phyloP scores from a whole-genome alignment of 1,140 invertebrate genomes.

The Dryas iulia region DNA sequence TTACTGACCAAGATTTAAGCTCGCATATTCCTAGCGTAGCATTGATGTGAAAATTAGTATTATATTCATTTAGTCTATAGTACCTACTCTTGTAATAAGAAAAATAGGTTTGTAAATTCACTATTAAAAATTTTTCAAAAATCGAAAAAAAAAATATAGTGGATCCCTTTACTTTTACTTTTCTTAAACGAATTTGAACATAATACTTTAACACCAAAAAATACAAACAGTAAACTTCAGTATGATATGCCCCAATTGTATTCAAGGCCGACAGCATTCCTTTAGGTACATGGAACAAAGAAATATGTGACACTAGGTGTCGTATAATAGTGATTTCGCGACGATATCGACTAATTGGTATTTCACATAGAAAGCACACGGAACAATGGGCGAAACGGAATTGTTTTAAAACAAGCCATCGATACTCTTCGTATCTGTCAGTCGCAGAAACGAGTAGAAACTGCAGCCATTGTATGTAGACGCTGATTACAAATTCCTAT shows the following conservation, averaged over 20 bases:
- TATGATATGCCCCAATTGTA: not conserved
- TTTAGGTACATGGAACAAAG: not conserved
- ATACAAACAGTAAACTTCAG: no score
- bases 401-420: constrained; percentile 53
- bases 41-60: no score
- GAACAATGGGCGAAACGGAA: constrained; percentile 51
- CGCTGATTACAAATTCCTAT: constrained; percentile 11
- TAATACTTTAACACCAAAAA: no score
- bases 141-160: no score
- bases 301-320: constrained; percentile 31
- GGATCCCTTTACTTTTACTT: no score
- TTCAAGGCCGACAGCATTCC: not conserved
- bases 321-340: constrained; percentile 62
- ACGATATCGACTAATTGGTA: constrained; percentile 34
- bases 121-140: no score
- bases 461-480: constrained; percentile 27
- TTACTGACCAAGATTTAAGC: no score
- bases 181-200: no score
- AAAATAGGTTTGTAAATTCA: no score
- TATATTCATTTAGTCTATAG: no score
- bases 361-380: constrained; percentile 60
- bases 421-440: constrained; percentile 42
- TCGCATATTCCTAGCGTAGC: no score
- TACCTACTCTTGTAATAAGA: no score
- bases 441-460: constrained; percentile 26